Base-by-base conservation (phyloP, 2,888 invertebrate species). In the Nemoura dubitans region DNA sequence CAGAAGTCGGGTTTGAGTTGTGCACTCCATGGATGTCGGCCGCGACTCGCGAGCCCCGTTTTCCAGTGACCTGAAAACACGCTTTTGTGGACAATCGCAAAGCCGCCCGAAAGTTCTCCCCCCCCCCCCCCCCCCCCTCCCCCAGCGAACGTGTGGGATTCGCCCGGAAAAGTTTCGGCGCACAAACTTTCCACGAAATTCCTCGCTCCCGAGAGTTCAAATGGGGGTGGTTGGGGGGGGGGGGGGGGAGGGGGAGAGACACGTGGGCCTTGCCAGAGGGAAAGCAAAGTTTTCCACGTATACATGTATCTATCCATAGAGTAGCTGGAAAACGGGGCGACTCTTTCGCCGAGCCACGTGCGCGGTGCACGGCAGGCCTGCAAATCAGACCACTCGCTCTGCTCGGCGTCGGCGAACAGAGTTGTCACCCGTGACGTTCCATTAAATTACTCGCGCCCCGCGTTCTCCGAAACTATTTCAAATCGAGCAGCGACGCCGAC, bases 51-150 rank as follows among this genome's bases (percentile, higher is more conserved):
- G n/a, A n/a, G n/a, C n/a, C n/a, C 21, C 14, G 59, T 59, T 59
- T 59, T 59, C 59, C 59, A 59, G 16, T 59, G 59, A 59, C 59
- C 59, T 59, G 59, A 59, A 59, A 59, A 59, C 59, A 59, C 59
- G 59, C 14, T 59, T 59, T 59, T 59, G n/a, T 10, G 21, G 59
- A 7, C 59, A 59, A 59, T 59, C 59, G 59, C 59, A 21, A 59
- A 59, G 59, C 59, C 16, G 2, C 16, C 59, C 14, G 6, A 21
- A 59, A 59, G 59, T 59, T 59, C 21, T 21, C 21, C n/a, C n/a
- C n/a, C n/a, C n/a, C n/a, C n/a, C n/a, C n/a, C n/a, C n/a, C n/a
- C n/a, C n/a, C n/a, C n/a, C n/a, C n/a, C n/a, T n/a, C n/a, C n/a
- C n/a, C n/a, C n/a, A 10, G 36, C 59, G 59, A 59, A 59, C 59